These are phyloP conservation scores for Galaxias olidus DNA, from an alignment of 2,797 vertebrate genomes.

Conservation along the genomic window DNA sequence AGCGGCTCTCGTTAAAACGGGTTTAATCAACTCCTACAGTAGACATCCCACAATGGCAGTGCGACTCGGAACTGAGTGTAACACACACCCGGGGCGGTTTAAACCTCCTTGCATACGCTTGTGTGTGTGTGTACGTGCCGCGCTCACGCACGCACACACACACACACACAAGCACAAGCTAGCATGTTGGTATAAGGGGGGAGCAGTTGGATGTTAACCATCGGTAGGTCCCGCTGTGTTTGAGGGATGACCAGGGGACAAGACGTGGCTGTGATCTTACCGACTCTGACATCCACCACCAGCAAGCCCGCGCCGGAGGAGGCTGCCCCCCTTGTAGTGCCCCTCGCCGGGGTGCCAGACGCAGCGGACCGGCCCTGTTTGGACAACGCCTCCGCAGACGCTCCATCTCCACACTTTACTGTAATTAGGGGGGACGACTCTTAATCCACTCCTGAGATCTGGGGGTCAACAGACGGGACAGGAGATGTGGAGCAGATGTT, in stretches of 20 bases:
- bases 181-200: background rate
- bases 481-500: conserved; percentile 33
- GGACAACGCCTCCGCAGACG: conserved; percentile 33
- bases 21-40: conserved; percentile 45
- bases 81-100: conserved; percentile 25
- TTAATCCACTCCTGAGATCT: conserved; percentile 50
- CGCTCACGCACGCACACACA: conserved; percentile 13
- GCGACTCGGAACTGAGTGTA: background rate
- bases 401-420: conserved; percentile 36
- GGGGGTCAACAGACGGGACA: conserved; percentile 44
- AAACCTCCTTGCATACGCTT: conserved; percentile 38
- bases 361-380: conserved; percentile 32
- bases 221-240: conserved; percentile 26
- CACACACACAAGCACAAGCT: background rate
- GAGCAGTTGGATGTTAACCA: conserved; percentile 19
- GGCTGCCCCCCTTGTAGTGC: conserved; percentile 20
- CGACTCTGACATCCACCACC: conserved; percentile 34
- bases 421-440: conserved; percentile 34
- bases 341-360: conserved; percentile 34
- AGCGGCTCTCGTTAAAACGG: conserved; percentile 48
- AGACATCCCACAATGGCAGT: conserved; percentile 34
- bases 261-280: conserved; percentile 39
- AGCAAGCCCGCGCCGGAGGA: conserved; percentile 17
- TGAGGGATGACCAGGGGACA: conserved; percentile 17
- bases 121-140: background rate